A percentile compares a stretch with the other conserved stretches of the same genome.
Conservation (phyloP, 2,113 vertebrate genomes). For the western clawed frog (Xenopus tropicalis) region DNA sequence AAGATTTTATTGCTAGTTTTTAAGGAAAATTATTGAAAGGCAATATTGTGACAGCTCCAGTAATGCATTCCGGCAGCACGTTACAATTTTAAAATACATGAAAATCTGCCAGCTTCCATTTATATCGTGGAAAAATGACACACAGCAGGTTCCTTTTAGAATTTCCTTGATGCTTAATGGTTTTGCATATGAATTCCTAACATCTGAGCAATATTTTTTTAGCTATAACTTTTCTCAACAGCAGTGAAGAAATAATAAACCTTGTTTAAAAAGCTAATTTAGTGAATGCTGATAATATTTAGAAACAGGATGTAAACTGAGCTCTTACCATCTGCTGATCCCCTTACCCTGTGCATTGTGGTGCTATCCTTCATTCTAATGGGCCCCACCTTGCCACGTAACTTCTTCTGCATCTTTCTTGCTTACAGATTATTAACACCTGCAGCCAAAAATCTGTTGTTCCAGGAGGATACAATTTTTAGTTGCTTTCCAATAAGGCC, state of each 20-base stretch:
- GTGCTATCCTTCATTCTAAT: no score
- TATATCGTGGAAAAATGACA: constrained; percentile 5
- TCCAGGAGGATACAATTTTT: no score
- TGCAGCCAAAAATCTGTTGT: no score
- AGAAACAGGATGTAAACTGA: no score
- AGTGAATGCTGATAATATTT: background rate
- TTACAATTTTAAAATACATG: background rate
- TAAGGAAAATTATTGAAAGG: constrained; percentile 21
- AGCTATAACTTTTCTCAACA: background rate
- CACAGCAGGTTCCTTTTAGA: constrained; percentile 2
- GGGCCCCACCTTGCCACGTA: no score
- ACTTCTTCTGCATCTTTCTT: no score
- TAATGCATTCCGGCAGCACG: background rate
- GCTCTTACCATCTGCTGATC: no score
- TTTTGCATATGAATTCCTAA: background rate
- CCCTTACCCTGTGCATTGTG: no score
- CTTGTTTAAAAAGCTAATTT: background rate
- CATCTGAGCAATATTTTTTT: background rate
- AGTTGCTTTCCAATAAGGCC: no score
- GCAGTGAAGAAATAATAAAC: background rate
- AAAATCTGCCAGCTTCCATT: constrained; percentile 18
- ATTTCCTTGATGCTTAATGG: background rate
- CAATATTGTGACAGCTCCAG: constrained; percentile 33
- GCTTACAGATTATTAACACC: no score
- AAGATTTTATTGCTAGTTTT: constrained; percentile 11